Percentiles rank a stretch among this genome's conserved stretches.
These are phyloP conservation scores for Pammene fasciana DNA, from an alignment of 2,888 invertebrate genomes.

Conservation along the genomic window DNA sequence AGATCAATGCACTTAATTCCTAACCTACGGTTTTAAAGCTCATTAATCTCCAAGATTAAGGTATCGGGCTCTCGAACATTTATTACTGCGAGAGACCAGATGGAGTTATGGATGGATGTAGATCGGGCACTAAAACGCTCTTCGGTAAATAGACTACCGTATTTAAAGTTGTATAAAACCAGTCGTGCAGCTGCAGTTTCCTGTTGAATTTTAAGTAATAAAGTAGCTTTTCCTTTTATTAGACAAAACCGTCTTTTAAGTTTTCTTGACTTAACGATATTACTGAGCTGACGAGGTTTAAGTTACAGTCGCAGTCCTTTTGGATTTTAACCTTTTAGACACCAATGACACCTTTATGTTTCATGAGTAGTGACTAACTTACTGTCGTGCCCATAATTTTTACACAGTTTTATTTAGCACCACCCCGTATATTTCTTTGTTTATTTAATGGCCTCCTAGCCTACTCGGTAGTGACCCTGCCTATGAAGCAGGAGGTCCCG, in stretches of 20 bases:
- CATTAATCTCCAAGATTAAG: slow-evolving; percentile 2
- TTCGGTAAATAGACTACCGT: neutral
- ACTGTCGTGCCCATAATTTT: no score
- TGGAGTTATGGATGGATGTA: slow-evolving; percentile 17
- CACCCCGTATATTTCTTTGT: no score
- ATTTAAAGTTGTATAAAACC: slow-evolving; percentile 5
- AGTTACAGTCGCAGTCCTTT: no score
- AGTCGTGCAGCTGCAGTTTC: slow-evolving; percentile 4
- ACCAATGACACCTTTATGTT: no score
- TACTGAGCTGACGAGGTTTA: no score
- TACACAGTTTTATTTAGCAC: no score
- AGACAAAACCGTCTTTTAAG: neutral
- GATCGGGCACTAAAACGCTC: slow-evolving; percentile 10
- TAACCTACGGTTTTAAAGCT: neutral
- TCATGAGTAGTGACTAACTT: no score
- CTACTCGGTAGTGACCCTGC: no score
- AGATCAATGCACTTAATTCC: neutral
- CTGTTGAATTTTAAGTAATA: neutral
- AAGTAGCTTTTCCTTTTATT: neutral
- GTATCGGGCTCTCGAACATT: slow-evolving; percentile 6
- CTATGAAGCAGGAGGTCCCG: no score
- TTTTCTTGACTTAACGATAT: no score
- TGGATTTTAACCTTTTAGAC: no score
- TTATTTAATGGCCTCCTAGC: no score
- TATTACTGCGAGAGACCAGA: neutral